phyloP scores from a whole-genome alignment of 2,888 invertebrate genomes.

The Aphidius colemani region DNA sequence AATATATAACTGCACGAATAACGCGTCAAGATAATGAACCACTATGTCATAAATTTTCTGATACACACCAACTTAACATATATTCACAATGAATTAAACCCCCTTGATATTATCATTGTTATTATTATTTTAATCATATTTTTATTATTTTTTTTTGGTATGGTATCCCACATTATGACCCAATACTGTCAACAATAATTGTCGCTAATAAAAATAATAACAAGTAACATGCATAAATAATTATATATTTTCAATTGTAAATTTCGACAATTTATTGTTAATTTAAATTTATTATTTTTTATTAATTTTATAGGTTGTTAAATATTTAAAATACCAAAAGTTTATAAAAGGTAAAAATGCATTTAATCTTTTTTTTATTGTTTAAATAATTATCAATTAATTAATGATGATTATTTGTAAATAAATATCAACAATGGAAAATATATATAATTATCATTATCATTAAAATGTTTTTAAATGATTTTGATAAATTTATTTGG shows the following conservation, averaged over 20 bases:
- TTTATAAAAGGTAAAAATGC: too few species aligned
- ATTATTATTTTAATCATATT: too few species aligned
- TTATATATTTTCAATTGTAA: constrained; percentile 36
- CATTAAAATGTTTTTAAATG: too few species aligned
- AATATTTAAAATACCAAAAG: too few species aligned
- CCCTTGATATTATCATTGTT: too few species aligned
- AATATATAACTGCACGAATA: constrained; percentile 15
- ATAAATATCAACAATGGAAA: too few species aligned
- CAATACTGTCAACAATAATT: constrained; percentile 34
- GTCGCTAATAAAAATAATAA: constrained; percentile 22
- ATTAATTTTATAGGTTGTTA: too few species aligned
- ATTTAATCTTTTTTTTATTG: too few species aligned
- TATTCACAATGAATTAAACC: not conserved
- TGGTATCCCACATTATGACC: constrained; percentile 28
- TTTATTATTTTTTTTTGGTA: constrained; percentile 16
- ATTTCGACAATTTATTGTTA: constrained; percentile 34
- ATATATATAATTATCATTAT: too few species aligned
- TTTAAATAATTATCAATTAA: too few species aligned
- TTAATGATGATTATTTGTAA: too few species aligned
- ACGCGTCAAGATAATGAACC: constrained; percentile 33
- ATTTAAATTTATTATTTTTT: constrained; percentile 16
- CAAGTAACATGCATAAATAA: constrained; percentile 27
- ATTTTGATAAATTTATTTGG: too few species aligned
- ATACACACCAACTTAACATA: constrained; percentile 31
- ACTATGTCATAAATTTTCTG: constrained; percentile 32